phyloP scores from a whole-genome alignment of 2,888 invertebrate genomes.

The Noctua janthe region DNA sequence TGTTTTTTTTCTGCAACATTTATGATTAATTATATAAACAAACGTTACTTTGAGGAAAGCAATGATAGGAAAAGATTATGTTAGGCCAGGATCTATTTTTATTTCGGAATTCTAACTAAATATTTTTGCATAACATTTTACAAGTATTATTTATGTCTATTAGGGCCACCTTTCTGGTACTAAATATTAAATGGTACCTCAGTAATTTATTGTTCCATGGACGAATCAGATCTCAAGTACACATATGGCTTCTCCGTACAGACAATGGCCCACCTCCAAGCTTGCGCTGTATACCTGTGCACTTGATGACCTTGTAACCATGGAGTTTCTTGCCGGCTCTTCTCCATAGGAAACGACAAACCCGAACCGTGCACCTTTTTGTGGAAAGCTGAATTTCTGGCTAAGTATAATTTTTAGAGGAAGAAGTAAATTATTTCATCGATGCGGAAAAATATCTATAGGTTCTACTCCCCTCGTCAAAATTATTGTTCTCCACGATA shows the following conservation, averaged over 20 bases:
- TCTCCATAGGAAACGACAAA: too few relatives aligned
- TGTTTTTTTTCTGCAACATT: not conserved
- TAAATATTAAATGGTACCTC: not conserved
- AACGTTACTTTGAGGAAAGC: not conserved
- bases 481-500: constrained; percentile 1
- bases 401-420: not conserved
- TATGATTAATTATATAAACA: not conserved
- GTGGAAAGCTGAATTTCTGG: not conserved
- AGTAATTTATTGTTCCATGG: not conserved
- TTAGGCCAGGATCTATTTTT: not conserved
- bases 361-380: not conserved
- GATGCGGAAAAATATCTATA: not conserved
- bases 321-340: too few relatives aligned
- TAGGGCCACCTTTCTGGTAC: not conserved
- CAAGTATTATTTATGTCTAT: too few relatives aligned
- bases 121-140: too few relatives aligned
- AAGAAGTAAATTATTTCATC: not conserved
- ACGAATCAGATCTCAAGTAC: not conserved
- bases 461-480: not conserved
- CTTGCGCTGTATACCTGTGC: too few relatives aligned
- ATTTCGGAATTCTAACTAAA: not conserved
- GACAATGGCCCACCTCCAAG: not conserved
- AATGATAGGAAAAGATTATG: not conserved
- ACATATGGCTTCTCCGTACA: not conserved
- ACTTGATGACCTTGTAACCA: too few relatives aligned